A percentile compares a stretch with the other conserved stretches of the same genome.
Evolutionary conservation across 2,797 vertebrate species (phyloP).

Genomic region (Buphagus erythrorhynchus): DNA sequence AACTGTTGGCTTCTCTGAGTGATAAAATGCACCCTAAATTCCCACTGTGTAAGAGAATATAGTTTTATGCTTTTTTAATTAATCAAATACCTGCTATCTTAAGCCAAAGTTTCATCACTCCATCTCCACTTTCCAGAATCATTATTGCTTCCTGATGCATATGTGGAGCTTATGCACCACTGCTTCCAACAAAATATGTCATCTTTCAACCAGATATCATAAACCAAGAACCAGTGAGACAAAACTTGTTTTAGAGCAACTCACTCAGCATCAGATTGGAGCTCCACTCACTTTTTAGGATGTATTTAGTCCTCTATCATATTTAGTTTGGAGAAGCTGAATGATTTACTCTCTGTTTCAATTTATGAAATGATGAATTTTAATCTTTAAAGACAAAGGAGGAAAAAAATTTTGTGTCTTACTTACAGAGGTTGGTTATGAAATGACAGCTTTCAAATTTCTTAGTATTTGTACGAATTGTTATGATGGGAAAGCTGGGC

Average conservation of each 20-base stretch:
- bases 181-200: not conserved
- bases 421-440: not conserved
- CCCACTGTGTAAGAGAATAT: not conserved
- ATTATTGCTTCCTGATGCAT: not conserved
- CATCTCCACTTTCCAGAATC: not conserved
- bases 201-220: not conserved
- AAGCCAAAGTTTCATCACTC: not conserved
- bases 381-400: not conserved
- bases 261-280: not conserved
- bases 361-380: not conserved
- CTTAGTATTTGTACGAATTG: not conserved
- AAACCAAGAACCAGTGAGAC: not conserved
- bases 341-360: not conserved
- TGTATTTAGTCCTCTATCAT: not conserved
- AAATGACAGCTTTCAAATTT: not conserved
- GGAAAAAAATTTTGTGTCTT: rapidly evolving
- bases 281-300: not conserved
- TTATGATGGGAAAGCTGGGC: not conserved
- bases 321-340: not conserved
- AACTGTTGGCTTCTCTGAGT: not conserved
- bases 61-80: not conserved
- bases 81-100: not conserved
- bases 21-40: not conserved
- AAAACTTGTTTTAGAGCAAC: not conserved
- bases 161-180: not conserved